Evolutionary conservation across 2,113 vertebrate genomes (phyloP).

Genomic region (Gymnogyps californianus): DNA sequence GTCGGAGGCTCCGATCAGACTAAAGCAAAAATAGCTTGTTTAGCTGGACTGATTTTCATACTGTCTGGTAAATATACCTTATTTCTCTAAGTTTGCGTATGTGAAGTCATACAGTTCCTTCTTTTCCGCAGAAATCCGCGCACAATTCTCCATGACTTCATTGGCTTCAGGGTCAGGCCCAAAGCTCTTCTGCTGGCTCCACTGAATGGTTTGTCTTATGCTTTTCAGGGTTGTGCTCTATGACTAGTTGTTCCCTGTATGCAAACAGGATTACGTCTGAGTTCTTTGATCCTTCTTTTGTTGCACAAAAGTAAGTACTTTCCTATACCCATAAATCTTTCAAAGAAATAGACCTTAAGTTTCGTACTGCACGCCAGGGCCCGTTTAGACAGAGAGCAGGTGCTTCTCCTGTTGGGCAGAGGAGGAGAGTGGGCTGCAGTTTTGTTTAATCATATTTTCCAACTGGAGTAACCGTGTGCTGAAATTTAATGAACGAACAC

Average conservation of each 20-base stretch:
- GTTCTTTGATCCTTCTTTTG: slow-evolving; percentile 85
- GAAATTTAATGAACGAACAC: background rate
- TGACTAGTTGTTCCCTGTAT: slow-evolving; percentile 91
- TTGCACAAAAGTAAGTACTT: slow-evolving; percentile 88
- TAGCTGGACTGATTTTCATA: slow-evolving; percentile 86
- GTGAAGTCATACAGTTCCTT: background rate
- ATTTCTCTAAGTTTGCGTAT: background rate
- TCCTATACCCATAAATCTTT: slow-evolving; percentile 7
- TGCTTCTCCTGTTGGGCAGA: background rate
- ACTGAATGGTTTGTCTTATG: slow-evolving; percentile 13
- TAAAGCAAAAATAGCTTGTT: slow-evolving; percentile 89
- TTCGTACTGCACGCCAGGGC: background rate
- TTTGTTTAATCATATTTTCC: background rate
- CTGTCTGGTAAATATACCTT: slow-evolving; percentile 82
- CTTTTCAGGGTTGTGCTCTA: slow-evolving; percentile 84
- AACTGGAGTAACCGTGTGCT: background rate
- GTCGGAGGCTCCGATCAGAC: slow-evolving; percentile 88
- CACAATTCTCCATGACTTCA: background rate
- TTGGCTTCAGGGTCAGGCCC: background rate
- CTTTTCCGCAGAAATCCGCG: background rate
- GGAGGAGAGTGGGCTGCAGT: background rate
- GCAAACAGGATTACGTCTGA: slow-evolving; percentile 86
- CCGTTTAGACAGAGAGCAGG: background rate
- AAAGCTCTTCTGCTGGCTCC: background rate
- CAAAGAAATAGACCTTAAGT: background rate